Conservation (phyloP, 2,888 invertebrate species). For the Lepidonotus clava region DNA sequence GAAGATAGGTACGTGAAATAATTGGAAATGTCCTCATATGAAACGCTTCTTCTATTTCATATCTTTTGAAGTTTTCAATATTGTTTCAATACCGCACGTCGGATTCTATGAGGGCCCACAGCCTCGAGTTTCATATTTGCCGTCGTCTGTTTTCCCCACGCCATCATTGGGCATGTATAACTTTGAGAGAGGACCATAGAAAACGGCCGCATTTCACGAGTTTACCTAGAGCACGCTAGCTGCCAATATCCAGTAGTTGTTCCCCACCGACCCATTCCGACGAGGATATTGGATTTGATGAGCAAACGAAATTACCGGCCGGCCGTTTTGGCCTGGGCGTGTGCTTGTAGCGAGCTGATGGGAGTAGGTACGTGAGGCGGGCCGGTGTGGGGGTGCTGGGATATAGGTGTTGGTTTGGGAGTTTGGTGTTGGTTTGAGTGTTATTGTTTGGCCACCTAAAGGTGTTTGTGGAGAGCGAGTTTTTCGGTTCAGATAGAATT, state of each 20-base stretch:
- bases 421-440: neutral
- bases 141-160: too few relatives aligned
- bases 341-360: neutral
- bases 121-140: too few relatives aligned
- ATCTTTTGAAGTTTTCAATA: too few relatives aligned
- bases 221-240: constrained; percentile 2
- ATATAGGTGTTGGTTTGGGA: neutral
- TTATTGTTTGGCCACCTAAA: neutral
- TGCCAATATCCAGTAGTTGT: neutral
- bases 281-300: constrained; percentile 18
- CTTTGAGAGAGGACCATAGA: too few relatives aligned
- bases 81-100: too few relatives aligned
- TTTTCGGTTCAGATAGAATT: too few relatives aligned
- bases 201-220: neutral
- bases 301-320: neutral
- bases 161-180: too few relatives aligned
- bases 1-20: too few relatives aligned
- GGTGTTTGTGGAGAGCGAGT: too few relatives aligned
- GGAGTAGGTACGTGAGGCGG: neutral
- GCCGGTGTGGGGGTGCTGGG: neutral
- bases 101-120: too few relatives aligned
- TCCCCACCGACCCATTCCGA: neutral
- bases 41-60: too few relatives aligned
- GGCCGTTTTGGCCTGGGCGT: neutral
- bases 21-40: too few relatives aligned